Evolutionary conservation across 1,140 invertebrate species (phyloP).

Genomic region (Littorina saxatilis): DNA sequence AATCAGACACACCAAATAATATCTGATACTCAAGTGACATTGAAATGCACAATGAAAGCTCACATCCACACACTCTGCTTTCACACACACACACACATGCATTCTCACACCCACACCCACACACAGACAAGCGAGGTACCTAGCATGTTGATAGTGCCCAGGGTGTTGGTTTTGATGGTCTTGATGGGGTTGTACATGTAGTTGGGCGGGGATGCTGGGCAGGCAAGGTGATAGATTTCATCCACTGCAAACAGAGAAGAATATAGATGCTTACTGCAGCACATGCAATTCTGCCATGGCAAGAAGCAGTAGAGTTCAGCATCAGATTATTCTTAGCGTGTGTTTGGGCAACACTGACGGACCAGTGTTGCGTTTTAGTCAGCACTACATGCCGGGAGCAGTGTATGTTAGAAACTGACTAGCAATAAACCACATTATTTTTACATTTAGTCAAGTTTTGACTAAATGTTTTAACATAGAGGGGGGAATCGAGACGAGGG

Average conservation of each 20-base stretch:
- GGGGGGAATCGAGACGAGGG: too few relatives aligned
- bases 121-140: slow-evolving; percentile 79
- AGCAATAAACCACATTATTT: too few relatives aligned
- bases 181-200: slow-evolving; percentile 99
- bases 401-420: too few relatives aligned
- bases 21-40: neutral
- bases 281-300: too few relatives aligned
- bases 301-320: too few relatives aligned
- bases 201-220: slow-evolving; percentile 98
- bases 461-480: too few relatives aligned
- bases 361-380: neutral
- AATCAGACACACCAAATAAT: neutral
- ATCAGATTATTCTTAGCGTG: too few relatives aligned
- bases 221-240: slow-evolving; percentile 99
- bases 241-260: slow-evolving; percentile 82
- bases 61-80: neutral
- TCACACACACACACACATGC: neutral
- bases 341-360: neutral
- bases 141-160: slow-evolving; percentile 99
- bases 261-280: neutral
- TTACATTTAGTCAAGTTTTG: too few relatives aligned
- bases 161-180: slow-evolving; percentile 99
- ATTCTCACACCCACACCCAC: neutral
- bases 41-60: neutral
- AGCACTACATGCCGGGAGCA: too few relatives aligned